Conservation (phyloP, 2,888 invertebrate species). For the Leptinotarsa peninsularis region DNA sequence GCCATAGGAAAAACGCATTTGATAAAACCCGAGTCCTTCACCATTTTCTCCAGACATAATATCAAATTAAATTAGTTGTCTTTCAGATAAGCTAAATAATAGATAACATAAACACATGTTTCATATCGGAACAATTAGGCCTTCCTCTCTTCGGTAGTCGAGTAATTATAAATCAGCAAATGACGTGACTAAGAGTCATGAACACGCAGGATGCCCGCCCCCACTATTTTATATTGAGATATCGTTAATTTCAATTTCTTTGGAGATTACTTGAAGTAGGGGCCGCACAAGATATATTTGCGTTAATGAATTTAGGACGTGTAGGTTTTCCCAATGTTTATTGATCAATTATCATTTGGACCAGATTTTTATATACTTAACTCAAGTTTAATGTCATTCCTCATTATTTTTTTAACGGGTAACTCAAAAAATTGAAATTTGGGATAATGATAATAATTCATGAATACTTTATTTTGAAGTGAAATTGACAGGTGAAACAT, state of each 20-base stretch:
- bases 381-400: too few species aligned
- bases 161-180: slow-evolving; percentile 11
- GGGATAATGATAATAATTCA: too few species aligned
- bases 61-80: background rate
- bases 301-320: background rate
- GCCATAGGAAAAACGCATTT: background rate
- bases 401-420: too few species aligned
- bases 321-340: background rate
- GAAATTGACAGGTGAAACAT: too few species aligned
- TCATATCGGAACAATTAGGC: slow-evolving; percentile 6
- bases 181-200: slow-evolving; percentile 19
- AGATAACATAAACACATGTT: slow-evolving; percentile 10
- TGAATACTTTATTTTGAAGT: too few species aligned
- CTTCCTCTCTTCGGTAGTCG: slow-evolving; percentile 12
- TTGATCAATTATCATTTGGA: too few species aligned
- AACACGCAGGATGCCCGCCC: slow-evolving; percentile 13
- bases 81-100: slow-evolving; percentile 1
- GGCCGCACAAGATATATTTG: slow-evolving; percentile 4
- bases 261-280: background rate
- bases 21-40: background rate
- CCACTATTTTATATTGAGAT: slow-evolving; percentile 12
- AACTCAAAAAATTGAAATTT: too few species aligned
- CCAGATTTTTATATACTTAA: too few species aligned
- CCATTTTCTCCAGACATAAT: background rate
- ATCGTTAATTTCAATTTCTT: background rate